Conservation (phyloP, 2,797 vertebrate species). For the Naso thynnoides region DNA sequence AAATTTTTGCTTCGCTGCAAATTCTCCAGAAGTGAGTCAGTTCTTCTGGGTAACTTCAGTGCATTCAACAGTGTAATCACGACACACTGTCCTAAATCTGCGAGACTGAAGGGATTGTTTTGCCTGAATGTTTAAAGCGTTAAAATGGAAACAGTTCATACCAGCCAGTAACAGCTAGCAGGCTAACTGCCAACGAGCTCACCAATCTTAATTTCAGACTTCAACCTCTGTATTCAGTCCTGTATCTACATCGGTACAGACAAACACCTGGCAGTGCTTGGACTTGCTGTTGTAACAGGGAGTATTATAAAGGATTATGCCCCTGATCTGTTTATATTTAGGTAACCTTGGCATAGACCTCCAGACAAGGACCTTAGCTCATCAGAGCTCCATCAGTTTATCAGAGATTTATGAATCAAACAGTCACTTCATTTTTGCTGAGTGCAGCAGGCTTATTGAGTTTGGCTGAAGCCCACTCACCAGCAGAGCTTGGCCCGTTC, state of each 20-base stretch:
- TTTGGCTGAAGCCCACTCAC: conserved; percentile 58
- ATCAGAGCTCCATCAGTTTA: conserved; percentile 49
- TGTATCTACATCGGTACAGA: conserved; percentile 18
- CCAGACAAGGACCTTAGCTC: conserved; percentile 29
- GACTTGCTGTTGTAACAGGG: conserved; percentile 31
- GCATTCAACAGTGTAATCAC: background rate
- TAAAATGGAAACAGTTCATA: conserved; percentile 38
- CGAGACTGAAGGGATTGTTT: background rate
- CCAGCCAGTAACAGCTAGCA: conserved; percentile 26
- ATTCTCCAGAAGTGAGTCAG: background rate
- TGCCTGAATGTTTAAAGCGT: background rate
- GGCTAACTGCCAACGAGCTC: conserved; percentile 5
- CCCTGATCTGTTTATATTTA: conserved; percentile 70
- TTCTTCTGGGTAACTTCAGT: background rate
- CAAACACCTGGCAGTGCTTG: conserved; percentile 6
- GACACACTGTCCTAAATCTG: background rate
- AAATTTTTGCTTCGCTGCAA: conserved; percentile 1
- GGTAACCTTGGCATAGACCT: conserved; percentile 62
- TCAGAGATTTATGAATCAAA: conserved; percentile 47
- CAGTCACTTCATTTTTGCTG: conserved; percentile 54
- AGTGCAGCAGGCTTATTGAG: conserved; percentile 60
- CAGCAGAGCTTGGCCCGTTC: conserved; percentile 54
- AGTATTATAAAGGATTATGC: conserved; percentile 61
- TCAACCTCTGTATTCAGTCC: conserved; percentile 15
- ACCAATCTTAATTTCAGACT: conserved; percentile 20